These are phyloP conservation scores for Rhizoglyphus robini DNA, from an alignment of 1,140 invertebrate species.

Conservation along the genomic window DNA sequence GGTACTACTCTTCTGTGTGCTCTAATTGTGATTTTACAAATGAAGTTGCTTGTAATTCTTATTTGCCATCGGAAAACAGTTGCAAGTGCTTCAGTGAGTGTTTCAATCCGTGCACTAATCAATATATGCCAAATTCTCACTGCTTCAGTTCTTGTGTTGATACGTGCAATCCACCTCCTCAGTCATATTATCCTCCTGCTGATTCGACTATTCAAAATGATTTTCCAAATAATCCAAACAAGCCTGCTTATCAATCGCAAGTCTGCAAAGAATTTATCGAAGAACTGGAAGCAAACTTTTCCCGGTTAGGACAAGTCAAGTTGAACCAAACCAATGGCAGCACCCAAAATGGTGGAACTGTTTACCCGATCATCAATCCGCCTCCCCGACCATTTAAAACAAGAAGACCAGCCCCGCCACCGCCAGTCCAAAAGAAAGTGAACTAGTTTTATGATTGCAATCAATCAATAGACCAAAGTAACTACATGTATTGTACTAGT, in stretches of 20 bases:
- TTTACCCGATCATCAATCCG: not conserved
- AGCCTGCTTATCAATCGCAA: not conserved
- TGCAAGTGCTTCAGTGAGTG: not conserved
- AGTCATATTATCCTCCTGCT: not conserved
- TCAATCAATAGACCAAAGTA: not conserved
- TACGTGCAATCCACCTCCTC: not conserved
- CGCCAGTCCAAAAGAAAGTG: not conserved
- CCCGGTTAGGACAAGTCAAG: not conserved
- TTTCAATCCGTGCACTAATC: too few relatives aligned
- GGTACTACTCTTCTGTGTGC: conserved; percentile 8
- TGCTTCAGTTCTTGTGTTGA: not conserved
- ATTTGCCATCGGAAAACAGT: not conserved
- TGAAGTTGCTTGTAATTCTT: not conserved
- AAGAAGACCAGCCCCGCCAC: conserved; percentile 4
- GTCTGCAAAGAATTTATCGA: conserved; percentile 18
- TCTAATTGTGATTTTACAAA: conserved; percentile 8
- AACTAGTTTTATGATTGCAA: not conserved
- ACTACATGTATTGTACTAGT: too few relatives aligned
- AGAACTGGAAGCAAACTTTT: conserved; percentile 20
- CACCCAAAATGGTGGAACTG: not conserved
- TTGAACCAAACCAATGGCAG: not conserved
- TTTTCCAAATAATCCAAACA: not conserved
- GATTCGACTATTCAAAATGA: not conserved
- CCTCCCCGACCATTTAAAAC: conserved; percentile 1
- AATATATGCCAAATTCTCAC: too few relatives aligned